Evolutionary conservation across 2,113 vertebrate species (phyloP), one percentile per base, ranked within the genome.

Genomic region (Sebastes fasciatus): DNA sequence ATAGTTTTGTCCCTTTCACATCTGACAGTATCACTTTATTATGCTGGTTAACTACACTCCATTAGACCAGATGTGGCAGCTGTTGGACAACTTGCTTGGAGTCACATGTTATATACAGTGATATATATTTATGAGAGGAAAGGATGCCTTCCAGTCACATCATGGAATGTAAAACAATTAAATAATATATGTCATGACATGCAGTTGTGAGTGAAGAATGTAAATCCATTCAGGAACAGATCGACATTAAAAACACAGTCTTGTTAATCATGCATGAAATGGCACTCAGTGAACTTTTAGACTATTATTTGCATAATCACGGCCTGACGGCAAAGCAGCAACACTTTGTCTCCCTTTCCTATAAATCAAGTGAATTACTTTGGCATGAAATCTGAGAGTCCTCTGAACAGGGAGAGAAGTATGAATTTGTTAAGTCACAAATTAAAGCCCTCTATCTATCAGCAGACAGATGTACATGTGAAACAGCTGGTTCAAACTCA

Each of bases 401-500:
- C 0, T 34, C 14, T 51, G 23, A 3, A 19, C 40, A 12, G 8
- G 34, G 34, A 46, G 14, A 42, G 48, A 46, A 77, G 42, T 52
- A 19, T 11, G 1, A 52, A 61, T n/a, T 2, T 54, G 54, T 26
- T 2, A 73, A 74, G 2, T 26, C 4, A 40, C 16, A 49, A 51
- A 75, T 55, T 1, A 61, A 34, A 80, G 6, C 0, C 58, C 0
- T 34, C 3, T 34, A 34, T 4, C 34, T 34, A 34, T 34, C 34
- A 10, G n/a, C 2, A 63, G 51, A 61, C 52, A 73, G 58, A 65
- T 42, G 2, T n/a, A 45, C 8, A 16, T 17, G 46, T 46, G 17
- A 74, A 86, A 57, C 46, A 49, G 26, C 21, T 70, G 0, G 54
- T 72, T 73, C 40, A 83, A 48, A 94, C 93, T 94, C 86, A 93